phyloP scores from a whole-genome alignment of 2,888 invertebrate species.

The Diaphora mendica region DNA sequence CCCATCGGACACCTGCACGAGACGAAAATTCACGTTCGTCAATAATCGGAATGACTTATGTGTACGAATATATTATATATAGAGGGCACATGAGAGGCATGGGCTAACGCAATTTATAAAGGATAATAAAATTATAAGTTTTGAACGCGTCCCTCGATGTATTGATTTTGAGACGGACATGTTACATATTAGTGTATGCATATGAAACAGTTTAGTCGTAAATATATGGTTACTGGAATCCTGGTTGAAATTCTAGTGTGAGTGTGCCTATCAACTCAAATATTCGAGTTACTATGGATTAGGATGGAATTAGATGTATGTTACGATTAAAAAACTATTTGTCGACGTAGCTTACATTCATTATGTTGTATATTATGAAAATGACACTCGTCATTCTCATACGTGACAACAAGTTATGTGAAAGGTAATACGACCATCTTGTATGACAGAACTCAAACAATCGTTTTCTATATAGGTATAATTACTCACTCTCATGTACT shows the following conservation, averaged over 20 bases:
- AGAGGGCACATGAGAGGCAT: not conserved
- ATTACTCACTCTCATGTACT: too few species aligned
- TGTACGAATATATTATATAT: slow-evolving; percentile 7
- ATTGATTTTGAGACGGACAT: not conserved
- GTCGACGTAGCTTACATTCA: not conserved
- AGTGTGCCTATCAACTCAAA: too few species aligned
- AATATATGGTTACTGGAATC: too few species aligned
- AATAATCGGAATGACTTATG: slow-evolving; percentile 37
- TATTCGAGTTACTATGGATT: too few species aligned
- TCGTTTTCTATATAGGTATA: too few species aligned
- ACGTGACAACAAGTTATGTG: not conserved
- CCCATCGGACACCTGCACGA: slow-evolving; percentile 57
- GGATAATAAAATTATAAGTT: slow-evolving; percentile 6
- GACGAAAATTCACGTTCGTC: slow-evolving; percentile 48
- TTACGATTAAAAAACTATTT: not conserved
- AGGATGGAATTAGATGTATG: not conserved
- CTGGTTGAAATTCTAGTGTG: too few species aligned
- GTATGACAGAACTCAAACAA: too few species aligned
- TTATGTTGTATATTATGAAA: not conserved
- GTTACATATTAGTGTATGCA: not conserved
- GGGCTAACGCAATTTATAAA: slow-evolving; percentile 1
- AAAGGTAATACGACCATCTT: not conserved
- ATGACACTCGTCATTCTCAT: not conserved
- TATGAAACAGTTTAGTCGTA: not conserved
- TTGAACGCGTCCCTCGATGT: not conserved